Evolutionary conservation across 2,797 vertebrate species (phyloP), one percentile per base, ranked within the genome.

Genomic region (Todus mexicanus): DNA sequence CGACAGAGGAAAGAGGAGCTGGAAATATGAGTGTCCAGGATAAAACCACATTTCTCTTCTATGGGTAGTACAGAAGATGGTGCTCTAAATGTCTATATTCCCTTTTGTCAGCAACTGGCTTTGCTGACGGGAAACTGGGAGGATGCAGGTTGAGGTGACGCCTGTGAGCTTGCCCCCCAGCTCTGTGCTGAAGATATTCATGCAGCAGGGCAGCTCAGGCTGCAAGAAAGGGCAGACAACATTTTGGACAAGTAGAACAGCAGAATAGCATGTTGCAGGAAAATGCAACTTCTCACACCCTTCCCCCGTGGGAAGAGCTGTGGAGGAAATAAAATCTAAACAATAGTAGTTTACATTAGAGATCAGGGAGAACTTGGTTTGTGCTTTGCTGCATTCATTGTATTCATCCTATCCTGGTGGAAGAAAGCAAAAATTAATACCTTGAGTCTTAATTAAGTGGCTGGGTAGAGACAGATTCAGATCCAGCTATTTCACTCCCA

Each of bases 121-220:
- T 42, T n/a, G 35, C 21, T 17, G 56, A 12, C 25, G 17, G 59
- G 33, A 57, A 45, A 11, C 0, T 9, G 12, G 14, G n/a, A 71
- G 29, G 38, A 23, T 23, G 4, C 0, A 2, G 22, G 12, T 16
- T 11, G 22, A 25, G 16, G 60, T 7, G 3, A 2, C 20, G 40
- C 11, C 19, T 11, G 21, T 1, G 1, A 5, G 12, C 25, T 60
- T 1, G 1, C 8, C 11, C 23, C 43, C 11, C 43, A 31, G 37
- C 35, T 15, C 68, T 26, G n/a, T n/a, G n/a, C n/a, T 37, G 17
- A 12, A 51, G 57, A 11, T 8, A 1, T 29, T n/a, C 53, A n/a
- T 11, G 11, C 16, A 20, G 35, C 0, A 3, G 26, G 23, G 20
- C 27, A 61, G 78, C 69, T 64, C 42, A 15, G 45, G n/a, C 20